These are phyloP conservation scores for Ara ararauna DNA, from an alignment of 2,797 vertebrate species.

Conservation along the genomic window DNA sequence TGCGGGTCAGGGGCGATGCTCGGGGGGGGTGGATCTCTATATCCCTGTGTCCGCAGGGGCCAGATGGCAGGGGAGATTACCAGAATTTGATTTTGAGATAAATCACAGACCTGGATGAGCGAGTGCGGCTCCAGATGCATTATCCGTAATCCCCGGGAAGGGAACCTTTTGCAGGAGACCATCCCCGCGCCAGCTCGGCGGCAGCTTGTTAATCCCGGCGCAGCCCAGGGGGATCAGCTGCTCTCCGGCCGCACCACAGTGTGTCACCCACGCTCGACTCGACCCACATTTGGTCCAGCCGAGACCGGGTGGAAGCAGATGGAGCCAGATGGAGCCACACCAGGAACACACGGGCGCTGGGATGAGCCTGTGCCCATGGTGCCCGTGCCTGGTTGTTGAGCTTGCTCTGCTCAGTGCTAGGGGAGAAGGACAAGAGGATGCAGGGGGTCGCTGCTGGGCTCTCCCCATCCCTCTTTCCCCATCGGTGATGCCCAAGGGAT, in stretches of 20 bases:
- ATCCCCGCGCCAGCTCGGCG: constrained; percentile 13
- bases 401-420: fast-evolving
- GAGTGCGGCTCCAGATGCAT: constrained; percentile 62
- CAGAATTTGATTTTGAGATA: constrained; percentile 73
- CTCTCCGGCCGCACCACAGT: neutral
- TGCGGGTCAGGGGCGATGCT: neutral
- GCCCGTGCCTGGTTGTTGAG: neutral
- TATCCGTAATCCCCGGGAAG: constrained; percentile 68
- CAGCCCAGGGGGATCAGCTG: constrained; percentile 26
- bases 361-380: neutral
- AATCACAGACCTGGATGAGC: constrained; percentile 66
- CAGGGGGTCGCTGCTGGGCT: fast-evolving
- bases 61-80: constrained; percentile 75
- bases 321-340: constrained; percentile 33
- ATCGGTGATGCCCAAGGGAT: fast-evolving
- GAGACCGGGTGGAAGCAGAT: constrained; percentile 5
- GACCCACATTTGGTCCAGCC: constrained; percentile 36
- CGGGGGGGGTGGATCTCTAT: neutral
- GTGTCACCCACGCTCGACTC: neutral
- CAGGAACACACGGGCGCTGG: neutral
- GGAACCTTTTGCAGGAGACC: constrained; percentile 54
- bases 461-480: fast-evolving
- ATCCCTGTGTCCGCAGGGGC: neutral
- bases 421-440: neutral
- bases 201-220: constrained; percentile 56